These are phyloP conservation scores for Aromia moschata DNA, from an alignment of 2,888 invertebrate species.

Conservation along the genomic window DNA sequence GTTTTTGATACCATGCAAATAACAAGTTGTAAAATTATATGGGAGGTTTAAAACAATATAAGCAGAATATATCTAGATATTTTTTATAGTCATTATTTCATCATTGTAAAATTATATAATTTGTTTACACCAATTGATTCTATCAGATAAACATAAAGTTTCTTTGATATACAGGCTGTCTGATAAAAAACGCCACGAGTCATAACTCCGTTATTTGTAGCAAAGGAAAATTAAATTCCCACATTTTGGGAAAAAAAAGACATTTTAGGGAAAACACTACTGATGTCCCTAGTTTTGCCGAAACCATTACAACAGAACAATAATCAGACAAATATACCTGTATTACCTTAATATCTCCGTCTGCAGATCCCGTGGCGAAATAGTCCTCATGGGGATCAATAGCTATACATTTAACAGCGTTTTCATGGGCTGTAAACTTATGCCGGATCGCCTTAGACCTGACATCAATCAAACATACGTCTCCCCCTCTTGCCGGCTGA, in stretches of 20 bases:
- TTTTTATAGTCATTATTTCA: not conserved
- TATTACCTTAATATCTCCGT: slow-evolving; percentile 93
- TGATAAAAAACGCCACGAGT: no score
- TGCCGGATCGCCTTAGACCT: slow-evolving; percentile 88
- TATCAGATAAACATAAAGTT: no score
- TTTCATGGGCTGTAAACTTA: slow-evolving; percentile 90
- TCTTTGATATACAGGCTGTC: no score
- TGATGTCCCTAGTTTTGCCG: no score
- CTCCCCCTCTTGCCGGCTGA: slow-evolving; percentile 97
- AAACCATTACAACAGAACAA: no score
- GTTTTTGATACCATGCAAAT: not conserved
- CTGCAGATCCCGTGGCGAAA: slow-evolving; percentile 94
- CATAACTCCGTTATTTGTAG: no score
- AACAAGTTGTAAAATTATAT: not conserved
- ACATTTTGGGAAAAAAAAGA: no score
- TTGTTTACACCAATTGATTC: slow-evolving; percentile 1
- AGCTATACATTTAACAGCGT: slow-evolving; percentile 92
- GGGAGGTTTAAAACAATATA: not conserved
- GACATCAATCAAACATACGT: slow-evolving; percentile 95
- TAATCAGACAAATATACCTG: no score
- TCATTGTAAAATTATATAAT: not conserved
- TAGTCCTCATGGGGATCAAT: slow-evolving; percentile 95
- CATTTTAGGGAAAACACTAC: no score
- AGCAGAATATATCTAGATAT: not conserved
- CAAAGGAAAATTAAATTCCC: no score